Conservation (phyloP, 92 coral and sea anemone species). For the Epizoanthus stellaris region DNA sequence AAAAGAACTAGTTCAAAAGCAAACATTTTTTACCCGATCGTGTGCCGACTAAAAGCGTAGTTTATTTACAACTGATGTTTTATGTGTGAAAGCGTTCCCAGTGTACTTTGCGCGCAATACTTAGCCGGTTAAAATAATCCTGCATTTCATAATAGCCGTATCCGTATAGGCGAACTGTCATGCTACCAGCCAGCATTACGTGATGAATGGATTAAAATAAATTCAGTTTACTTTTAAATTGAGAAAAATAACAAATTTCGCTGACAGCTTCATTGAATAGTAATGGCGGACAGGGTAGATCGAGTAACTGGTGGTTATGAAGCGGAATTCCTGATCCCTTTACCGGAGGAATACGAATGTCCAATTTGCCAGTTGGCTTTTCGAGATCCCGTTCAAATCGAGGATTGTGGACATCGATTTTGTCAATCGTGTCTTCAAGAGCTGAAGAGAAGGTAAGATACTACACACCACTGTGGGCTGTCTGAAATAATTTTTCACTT, state of each 20-base stretch:
- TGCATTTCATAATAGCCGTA: not conserved
- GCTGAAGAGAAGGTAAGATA: constrained; percentile 80
- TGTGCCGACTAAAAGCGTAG: not conserved
- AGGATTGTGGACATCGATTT: constrained; percentile 97
- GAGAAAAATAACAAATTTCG: not conserved
- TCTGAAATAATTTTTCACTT: not conserved
- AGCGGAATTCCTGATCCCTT: constrained; percentile 84
- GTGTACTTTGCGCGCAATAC: not conserved
- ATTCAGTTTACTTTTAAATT: not conserved
- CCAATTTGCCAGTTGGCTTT: constrained; percentile 98
- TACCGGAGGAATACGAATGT: constrained; percentile 96
- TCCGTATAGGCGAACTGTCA: not conserved
- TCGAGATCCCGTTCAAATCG: constrained; percentile 97
- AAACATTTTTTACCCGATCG: not conserved
- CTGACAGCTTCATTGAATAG: not conserved
- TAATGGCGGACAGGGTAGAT: constrained; percentile 96
- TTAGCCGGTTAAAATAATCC: not conserved
- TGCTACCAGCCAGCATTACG: not conserved
- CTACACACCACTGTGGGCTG: not conserved
- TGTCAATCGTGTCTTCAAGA: constrained; percentile 98
- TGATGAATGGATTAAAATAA: constrained; percentile 14
- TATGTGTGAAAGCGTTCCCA: not conserved
- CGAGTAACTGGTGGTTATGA: constrained; percentile 96
- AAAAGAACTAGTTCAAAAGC: not conserved
- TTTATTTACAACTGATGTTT: not conserved